Conservation (phyloP, 1,140 invertebrate genomes). For the Vanessa tameamea region DNA sequence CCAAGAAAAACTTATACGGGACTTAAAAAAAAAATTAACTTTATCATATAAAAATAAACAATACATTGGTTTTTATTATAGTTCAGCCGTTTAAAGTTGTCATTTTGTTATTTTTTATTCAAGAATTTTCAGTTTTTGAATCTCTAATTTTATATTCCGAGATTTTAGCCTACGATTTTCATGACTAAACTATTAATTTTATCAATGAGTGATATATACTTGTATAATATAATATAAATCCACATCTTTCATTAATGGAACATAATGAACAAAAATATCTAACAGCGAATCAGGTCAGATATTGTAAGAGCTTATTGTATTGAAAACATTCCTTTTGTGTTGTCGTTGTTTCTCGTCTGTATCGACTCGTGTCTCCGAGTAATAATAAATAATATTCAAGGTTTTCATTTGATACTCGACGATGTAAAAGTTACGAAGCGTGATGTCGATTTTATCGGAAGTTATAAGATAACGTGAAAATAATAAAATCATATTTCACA, state of each 20-base stretch:
- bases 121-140: too few species aligned
- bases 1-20: too few species aligned
- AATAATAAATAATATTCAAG: conserved; percentile 20
- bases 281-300: conserved; percentile 15
- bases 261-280: conserved; percentile 11
- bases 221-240: neutral
- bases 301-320: conserved; percentile 20
- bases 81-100: too few species aligned
- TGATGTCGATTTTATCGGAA: too few species aligned
- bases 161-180: too few species aligned
- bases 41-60: too few species aligned
- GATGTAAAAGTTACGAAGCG: neutral
- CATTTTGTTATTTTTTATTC: too few species aligned
- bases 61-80: too few species aligned
- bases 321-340: conserved; percentile 20
- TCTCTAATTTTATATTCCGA: neutral
- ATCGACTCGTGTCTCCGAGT: neutral
- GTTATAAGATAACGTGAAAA: too few species aligned
- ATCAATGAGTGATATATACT: neutral
- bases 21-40: too few species aligned
- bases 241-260: neutral
- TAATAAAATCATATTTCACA: too few species aligned
- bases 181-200: neutral
- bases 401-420: neutral
- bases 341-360: conserved; percentile 19